These are phyloP conservation scores for Holothuria glaberrima DNA, from an alignment of 35 echinoderm and acorn worm genomes.

Conservation along the genomic window DNA sequence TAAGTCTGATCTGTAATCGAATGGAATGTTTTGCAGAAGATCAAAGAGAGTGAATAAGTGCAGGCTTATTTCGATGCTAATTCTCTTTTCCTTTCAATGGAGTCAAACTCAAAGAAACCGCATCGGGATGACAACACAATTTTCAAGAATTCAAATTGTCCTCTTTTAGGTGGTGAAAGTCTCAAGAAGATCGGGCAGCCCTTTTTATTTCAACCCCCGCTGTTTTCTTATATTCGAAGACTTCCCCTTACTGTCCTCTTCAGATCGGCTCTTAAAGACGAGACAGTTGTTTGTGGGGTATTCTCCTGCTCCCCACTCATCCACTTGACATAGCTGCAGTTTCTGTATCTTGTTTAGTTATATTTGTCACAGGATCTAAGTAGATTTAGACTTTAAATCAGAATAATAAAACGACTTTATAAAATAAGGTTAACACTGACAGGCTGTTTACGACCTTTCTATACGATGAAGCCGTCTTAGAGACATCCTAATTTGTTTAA, in stretches of 20 bases:
- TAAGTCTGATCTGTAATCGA: neutral
- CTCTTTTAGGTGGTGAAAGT: too few relatives aligned
- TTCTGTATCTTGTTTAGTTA: neutral
- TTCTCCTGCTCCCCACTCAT: slow-evolving; percentile 4
- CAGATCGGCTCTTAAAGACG: neutral
- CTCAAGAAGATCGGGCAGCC: neutral
- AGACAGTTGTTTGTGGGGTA: slow-evolving; percentile 25
- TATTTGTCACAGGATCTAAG: neutral
- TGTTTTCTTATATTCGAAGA: neutral
- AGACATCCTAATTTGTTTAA: slow-evolving; percentile 43
- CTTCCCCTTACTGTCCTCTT: slow-evolving; percentile 23
- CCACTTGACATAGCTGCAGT: slow-evolving; percentile 28
- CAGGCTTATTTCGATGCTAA: neutral
- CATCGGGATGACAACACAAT: slow-evolving; percentile 32
- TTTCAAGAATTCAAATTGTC: slow-evolving; percentile 26
- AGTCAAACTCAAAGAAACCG: slow-evolving; percentile 29
- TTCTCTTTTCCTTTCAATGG: neutral
- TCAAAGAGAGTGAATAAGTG: too few relatives aligned
- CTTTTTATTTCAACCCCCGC: slow-evolving; percentile 34
- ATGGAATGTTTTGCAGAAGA: neutral
- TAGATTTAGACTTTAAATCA: neutral
- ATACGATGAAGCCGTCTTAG: neutral
- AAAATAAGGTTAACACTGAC: neutral
- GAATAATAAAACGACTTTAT: neutral
- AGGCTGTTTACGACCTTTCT: neutral